These are phyloP conservation scores for Mustela erminea DNA, from an alignment of 2,797 vertebrate species.

Conservation along the genomic window DNA sequence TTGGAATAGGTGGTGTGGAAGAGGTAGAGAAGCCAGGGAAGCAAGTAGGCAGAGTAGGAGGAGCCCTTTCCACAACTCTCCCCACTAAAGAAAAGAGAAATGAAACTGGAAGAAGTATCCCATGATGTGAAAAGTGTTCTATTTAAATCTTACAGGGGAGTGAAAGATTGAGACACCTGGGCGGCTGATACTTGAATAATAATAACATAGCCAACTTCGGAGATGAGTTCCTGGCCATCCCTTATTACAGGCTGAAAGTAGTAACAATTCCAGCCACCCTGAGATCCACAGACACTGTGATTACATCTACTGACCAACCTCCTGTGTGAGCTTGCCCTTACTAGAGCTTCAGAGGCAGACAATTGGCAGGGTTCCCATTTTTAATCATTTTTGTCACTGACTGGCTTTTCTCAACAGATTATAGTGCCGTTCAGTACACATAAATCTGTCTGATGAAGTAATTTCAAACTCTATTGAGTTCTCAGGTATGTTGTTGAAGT, in stretches of 20 bases:
- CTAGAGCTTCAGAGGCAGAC: neutral
- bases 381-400: neutral
- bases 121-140: neutral
- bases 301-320: neutral
- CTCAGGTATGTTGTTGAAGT: neutral
- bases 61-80: neutral
- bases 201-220: neutral
- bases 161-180: neutral
- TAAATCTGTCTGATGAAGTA: neutral
- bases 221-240: neutral
- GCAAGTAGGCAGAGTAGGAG: neutral
- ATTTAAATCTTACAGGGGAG: slow-evolving; percentile 3
- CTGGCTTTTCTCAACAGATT: neutral
- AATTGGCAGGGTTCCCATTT: neutral
- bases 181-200: neutral
- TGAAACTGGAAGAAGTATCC: neutral
- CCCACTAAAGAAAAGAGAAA: neutral
- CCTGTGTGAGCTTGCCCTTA: neutral
- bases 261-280: neutral
- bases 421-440: neutral
- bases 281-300: neutral
- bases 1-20: neutral
- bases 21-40: neutral
- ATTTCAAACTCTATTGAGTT: neutral
- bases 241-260: neutral